Percentiles rank a stretch among this genome's conserved stretches.
These are phyloP conservation scores for Camponotus pennsylvanicus DNA, from an alignment of 1,140 invertebrate genomes.

Conservation along the genomic window DNA sequence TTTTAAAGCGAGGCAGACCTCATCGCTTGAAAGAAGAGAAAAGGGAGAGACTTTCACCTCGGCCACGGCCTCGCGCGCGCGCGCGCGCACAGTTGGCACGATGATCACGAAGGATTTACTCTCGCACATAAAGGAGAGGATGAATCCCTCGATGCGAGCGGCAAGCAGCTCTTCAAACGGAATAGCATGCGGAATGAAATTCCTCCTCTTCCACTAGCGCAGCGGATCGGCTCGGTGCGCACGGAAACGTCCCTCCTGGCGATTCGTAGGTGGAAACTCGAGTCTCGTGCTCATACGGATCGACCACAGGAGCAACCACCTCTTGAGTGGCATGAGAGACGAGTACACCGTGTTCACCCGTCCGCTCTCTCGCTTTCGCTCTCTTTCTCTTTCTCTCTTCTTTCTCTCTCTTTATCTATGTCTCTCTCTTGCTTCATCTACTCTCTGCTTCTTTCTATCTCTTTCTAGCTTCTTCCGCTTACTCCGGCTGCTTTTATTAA, in stretches of 20 bases:
- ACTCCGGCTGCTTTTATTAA: slow-evolving; percentile 69
- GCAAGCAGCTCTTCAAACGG: slow-evolving; percentile 55
- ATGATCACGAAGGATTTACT: slow-evolving; percentile 68
- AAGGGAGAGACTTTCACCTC: slow-evolving; percentile 72
- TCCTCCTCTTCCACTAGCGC: slow-evolving; percentile 48
- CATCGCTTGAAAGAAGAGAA: slow-evolving; percentile 19
- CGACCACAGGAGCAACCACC: slow-evolving; percentile 70
- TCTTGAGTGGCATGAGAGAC: slow-evolving; percentile 66
- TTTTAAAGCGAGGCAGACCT: slow-evolving; percentile 23
- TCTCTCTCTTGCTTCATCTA: neutral
- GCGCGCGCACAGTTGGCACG: slow-evolving; percentile 56
- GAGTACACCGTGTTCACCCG: slow-evolving; percentile 16
- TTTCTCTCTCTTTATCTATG: neutral
- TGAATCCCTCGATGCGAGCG: slow-evolving; percentile 49
- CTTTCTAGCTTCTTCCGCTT: slow-evolving; percentile 39
- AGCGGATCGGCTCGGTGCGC: slow-evolving; percentile 16
- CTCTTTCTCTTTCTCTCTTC: slow-evolving; percentile 24
- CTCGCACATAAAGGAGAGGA: slow-evolving; percentile 64
- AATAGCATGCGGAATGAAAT: slow-evolving; percentile 69
- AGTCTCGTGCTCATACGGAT: slow-evolving; percentile 64
- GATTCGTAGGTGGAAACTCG: slow-evolving; percentile 72
- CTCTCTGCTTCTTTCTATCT: slow-evolving; percentile 31
- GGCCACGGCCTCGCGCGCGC: slow-evolving; percentile 32
- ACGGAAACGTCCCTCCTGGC: slow-evolving; percentile 70
- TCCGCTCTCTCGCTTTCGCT: slow-evolving; percentile 25